Evolutionary conservation across 1,140 invertebrate species (phyloP), one percentile per base, ranked within the genome.

Genomic region (Diploscapter pachys): DNA sequence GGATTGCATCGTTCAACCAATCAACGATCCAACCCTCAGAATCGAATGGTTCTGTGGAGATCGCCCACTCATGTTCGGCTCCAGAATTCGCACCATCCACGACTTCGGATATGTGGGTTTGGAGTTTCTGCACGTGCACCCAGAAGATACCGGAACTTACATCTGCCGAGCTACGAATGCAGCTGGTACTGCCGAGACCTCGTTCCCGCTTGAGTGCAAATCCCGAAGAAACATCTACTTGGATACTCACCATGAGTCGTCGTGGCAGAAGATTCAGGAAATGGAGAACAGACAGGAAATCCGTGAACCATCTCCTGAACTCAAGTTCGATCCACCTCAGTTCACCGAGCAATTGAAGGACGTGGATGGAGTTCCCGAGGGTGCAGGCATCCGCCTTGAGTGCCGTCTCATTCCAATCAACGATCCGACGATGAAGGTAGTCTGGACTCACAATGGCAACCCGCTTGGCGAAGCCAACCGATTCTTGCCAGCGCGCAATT

Each of bases 61-160:
- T 3, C 63, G 75, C 49, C 83, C 83, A 11, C 72, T 84, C 3
- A 69, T 71, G 55, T 82, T 82, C 89, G 90, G 90, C 82, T 93
- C 93, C 11, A 89, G 94, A 78, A 95, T 95, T 88, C 90, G 93
- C 66, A 94, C 92, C 64, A 95, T 96, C 90, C 93, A 93, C 84
- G 93, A 96, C 86, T 96, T 96, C 87, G 94, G 94, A 63, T 96
- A 95, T 84, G 93, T 94, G 11, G 93, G 93, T 64, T 88, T 98
- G 71, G 95, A 96, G 64, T 78, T 78, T 72, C 70, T 78, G 50
- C 78, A 80, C 55, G 91, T 96, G 4, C 91, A 95, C 77, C 92
- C 92, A 72, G 93, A 97, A 88, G 96, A 99, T 86, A 90, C 94
- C 86, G 97, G 96, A 62, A 92, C 95, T 2, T 98, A 97, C 86